phyloP scores from a whole-genome alignment of 2,797 vertebrate genomes.

The Eulemur mongoz region DNA sequence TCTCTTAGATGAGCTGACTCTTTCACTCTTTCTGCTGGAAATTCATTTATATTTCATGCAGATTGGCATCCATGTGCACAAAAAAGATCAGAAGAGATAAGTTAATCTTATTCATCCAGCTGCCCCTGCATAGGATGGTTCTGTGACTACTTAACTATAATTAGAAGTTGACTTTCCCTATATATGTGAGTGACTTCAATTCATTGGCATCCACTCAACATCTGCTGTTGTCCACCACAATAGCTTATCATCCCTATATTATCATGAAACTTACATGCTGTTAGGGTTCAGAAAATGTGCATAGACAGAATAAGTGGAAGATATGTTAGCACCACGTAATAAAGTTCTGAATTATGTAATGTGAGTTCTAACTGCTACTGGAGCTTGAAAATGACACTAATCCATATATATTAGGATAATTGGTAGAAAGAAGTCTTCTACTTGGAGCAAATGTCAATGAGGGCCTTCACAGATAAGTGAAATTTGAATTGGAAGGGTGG shows the following conservation, averaged over 20 bases:
- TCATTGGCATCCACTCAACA: not conserved
- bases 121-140: not conserved
- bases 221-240: not conserved
- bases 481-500: not conserved
- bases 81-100: constrained; percentile 42
- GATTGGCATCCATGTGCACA: not conserved
- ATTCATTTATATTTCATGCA: constrained; percentile 72
- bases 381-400: not conserved
- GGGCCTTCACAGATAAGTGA: not conserved
- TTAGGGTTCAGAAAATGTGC: not conserved
- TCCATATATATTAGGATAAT: not conserved
- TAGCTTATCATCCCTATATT: not conserved
- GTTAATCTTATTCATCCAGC: constrained; percentile 9
- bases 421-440: not conserved
- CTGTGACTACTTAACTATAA: not conserved
- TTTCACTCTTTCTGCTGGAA: not conserved
- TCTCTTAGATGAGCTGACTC: constrained; percentile 8
- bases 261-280: not conserved
- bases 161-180: not conserved
- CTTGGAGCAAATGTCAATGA: not conserved
- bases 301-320: not conserved
- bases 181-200: not conserved
- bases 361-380: not conserved
- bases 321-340: not conserved
- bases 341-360: not conserved